These are phyloP conservation scores for Xestia c-nigrum DNA, from an alignment of 2,888 invertebrate genomes.

Conservation along the genomic window DNA sequence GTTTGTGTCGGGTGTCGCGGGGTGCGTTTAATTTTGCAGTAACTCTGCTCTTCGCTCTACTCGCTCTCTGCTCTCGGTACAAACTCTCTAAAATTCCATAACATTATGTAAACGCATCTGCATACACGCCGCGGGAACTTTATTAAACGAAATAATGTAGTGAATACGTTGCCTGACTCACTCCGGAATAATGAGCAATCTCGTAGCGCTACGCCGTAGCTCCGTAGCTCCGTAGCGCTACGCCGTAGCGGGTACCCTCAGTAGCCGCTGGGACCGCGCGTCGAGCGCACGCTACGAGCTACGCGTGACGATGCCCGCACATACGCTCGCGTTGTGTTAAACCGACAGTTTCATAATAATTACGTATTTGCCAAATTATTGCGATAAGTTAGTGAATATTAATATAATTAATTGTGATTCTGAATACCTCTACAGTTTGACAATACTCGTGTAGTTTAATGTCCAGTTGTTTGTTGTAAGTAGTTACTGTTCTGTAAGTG, in stretches of 20 bases:
- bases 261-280: conserved; percentile 68
- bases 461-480: conserved; percentile 43
- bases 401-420: conserved; percentile 56
- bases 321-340: conserved; percentile 30
- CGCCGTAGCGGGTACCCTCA: conserved; percentile 48
- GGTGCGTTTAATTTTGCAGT: conserved; percentile 62
- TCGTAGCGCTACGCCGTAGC: conserved; percentile 70
- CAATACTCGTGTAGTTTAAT: conserved; percentile 64
- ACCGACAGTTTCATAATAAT: conserved; percentile 18
- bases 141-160: conserved; percentile 84
- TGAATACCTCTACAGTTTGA: conserved; percentile 60
- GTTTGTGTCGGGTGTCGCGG: conserved; percentile 42
- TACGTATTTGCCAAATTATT: conserved; percentile 30
- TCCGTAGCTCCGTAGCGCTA: conserved; percentile 26
- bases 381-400: conserved; percentile 56
- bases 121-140: conserved; percentile 75
- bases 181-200: conserved; percentile 79
- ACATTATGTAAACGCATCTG: conserved; percentile 78
- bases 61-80: conserved; percentile 22
- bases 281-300: conserved; percentile 66
- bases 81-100: conserved; percentile 67
- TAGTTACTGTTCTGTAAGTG: conserved; percentile 64
- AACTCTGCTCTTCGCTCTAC: conserved; percentile 20
- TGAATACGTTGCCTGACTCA: conserved; percentile 74
- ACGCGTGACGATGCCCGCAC: conserved; percentile 45